Conservation (phyloP, 1,140 invertebrate species). For the Capitella teleta region DNA sequence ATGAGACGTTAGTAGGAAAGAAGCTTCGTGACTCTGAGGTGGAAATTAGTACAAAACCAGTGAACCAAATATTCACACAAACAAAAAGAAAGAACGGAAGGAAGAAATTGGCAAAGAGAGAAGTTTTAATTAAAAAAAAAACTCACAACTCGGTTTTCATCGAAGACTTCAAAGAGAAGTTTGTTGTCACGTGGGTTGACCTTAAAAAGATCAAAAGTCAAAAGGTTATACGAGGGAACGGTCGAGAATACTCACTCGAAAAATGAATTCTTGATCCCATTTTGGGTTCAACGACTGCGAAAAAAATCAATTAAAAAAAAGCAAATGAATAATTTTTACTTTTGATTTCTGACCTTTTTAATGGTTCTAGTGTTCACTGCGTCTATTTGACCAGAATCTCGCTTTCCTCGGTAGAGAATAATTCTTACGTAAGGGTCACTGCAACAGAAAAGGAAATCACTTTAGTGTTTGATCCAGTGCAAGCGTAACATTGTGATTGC, state of each 20-base stretch:
- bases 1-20: too few relatives aligned
- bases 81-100: too few relatives aligned
- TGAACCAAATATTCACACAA: too few relatives aligned
- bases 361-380: conserved; percentile 89
- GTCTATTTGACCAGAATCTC: conserved; percentile 58
- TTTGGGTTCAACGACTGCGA: conserved; percentile 82
- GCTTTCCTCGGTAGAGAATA: conserved; percentile 55
- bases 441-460: conserved; percentile 33
- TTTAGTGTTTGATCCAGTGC: too few relatives aligned
- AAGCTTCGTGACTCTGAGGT: too few relatives aligned
- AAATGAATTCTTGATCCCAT: conserved; percentile 95
- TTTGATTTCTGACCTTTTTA: conserved; percentile 60
- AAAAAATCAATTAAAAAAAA: conserved; percentile 11
- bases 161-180: conserved; percentile 90
- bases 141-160: conserved; percentile 77
- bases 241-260: conserved; percentile 58
- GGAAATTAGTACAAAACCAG: too few relatives aligned
- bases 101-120: too few relatives aligned
- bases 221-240: background rate
- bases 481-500: too few relatives aligned
- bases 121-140: too few relatives aligned
- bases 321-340: background rate
- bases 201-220: conserved; percentile 42
- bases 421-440: conserved; percentile 94
- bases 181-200: conserved; percentile 86